A percentile compares a stretch with the other conserved stretches of the same genome.
phyloP scores from a whole-genome alignment of 2,888 invertebrate genomes.

The Drosophila engyochracea region DNA sequence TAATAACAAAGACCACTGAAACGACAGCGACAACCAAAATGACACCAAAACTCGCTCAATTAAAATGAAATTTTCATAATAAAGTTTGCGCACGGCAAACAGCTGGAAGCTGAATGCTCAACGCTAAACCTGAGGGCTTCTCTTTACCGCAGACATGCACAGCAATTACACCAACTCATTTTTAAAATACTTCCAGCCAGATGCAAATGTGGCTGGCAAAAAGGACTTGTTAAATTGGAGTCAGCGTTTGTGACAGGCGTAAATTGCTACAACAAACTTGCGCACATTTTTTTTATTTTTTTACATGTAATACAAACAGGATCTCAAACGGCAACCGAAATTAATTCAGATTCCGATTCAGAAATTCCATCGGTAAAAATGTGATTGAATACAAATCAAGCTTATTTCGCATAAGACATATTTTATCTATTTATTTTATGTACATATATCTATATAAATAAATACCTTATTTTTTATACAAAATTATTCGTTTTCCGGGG shows the following conservation, averaged over 20 bases:
- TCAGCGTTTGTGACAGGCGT: background rate
- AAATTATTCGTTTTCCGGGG: background rate
- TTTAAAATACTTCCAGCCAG: constrained; percentile 9
- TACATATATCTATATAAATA: too few species aligned
- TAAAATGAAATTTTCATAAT: constrained; percentile 81
- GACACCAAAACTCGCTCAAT: constrained; percentile 60
- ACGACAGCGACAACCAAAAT: constrained; percentile 21
- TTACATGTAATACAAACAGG: background rate
- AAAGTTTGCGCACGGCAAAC: constrained; percentile 53
- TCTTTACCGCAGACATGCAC: constrained; percentile 42
- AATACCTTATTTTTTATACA: background rate
- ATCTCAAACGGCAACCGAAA: background rate
- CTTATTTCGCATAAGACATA: background rate
- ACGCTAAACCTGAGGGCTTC: constrained; percentile 37
- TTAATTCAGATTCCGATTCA: background rate
- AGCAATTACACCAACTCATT: constrained; percentile 48
- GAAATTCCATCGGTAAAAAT: background rate
- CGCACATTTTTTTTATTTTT: background rate
- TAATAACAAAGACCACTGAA: constrained; percentile 14
- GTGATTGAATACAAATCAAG: background rate
- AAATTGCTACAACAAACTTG: background rate
- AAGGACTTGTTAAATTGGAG: constrained; percentile 2
- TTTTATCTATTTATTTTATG: background rate
- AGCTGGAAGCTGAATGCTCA: constrained; percentile 6
- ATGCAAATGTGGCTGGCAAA: background rate